phyloP scores from a whole-genome alignment of 1,140 invertebrate genomes.

The Drosophila arawakana region DNA sequence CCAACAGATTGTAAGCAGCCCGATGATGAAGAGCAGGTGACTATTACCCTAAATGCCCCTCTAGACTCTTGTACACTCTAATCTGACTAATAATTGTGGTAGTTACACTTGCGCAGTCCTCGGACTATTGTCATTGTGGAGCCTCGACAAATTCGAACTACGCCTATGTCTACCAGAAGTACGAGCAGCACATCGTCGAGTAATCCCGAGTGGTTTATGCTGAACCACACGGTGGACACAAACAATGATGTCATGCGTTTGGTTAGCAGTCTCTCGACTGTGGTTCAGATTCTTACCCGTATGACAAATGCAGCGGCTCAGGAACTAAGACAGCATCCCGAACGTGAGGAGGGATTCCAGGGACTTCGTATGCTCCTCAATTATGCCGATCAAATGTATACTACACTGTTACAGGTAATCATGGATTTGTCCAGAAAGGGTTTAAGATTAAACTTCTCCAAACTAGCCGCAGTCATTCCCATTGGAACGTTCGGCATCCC shows the following conservation, averaged over 20 bases:
- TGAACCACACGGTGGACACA: constrained; percentile 16
- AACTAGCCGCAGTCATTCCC: constrained; percentile 8
- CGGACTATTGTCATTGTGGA: constrained; percentile 34
- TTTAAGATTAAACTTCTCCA: background rate
- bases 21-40: constrained; percentile 14
- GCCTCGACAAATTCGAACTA: constrained; percentile 18
- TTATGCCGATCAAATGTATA: constrained; percentile 42
- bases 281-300: constrained; percentile 28
- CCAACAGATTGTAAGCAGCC: background rate
- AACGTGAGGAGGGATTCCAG: constrained; percentile 32
- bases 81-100: too few relatives aligned
- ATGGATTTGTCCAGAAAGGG: background rate
- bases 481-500: background rate
- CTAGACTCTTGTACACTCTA: too few relatives aligned
- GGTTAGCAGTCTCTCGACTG: constrained; percentile 30
- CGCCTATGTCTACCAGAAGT: background rate
- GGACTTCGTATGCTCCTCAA: constrained; percentile 28
- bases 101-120: background rate
- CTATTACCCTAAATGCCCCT: too few relatives aligned
- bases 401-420: constrained; percentile 28
- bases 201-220: constrained; percentile 17
- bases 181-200: background rate
- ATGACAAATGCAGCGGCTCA: constrained; percentile 34
- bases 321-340: constrained; percentile 29
- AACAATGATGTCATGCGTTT: constrained; percentile 34